These are phyloP conservation scores for Oryzias dopingdopingensis DNA, from an alignment of 2,797 vertebrate genomes.

Conservation along the genomic window DNA sequence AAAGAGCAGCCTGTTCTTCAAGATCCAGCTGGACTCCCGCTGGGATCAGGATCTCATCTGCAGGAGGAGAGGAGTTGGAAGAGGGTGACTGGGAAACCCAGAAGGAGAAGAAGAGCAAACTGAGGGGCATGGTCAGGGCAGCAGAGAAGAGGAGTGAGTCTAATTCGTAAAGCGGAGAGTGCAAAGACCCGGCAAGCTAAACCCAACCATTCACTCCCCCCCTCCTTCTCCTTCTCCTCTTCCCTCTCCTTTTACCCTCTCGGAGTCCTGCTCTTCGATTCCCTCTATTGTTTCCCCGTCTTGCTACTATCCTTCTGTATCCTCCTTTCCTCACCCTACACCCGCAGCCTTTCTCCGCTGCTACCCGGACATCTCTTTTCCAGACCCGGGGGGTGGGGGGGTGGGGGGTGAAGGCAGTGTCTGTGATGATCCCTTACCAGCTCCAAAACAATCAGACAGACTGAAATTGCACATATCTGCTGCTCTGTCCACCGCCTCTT, in stretches of 20 bases:
- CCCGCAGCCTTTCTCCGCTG: conserved; percentile 3
- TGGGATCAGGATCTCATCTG: conserved; percentile 64
- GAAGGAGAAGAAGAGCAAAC: conserved; percentile 31
- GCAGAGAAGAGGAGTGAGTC: conserved; percentile 55
- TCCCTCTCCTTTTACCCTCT: conserved; percentile 43
- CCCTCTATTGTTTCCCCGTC: conserved; percentile 59
- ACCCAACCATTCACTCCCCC: conserved; percentile 50
- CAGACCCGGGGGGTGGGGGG: conserved; percentile 7
- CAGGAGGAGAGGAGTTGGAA: conserved; percentile 40
- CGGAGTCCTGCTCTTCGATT: conserved; percentile 47
- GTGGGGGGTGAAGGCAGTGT: conserved; percentile 28
- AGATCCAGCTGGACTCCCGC: conserved; percentile 59
- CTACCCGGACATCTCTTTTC: conserved; percentile 7
- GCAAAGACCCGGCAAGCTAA: conserved; percentile 59
- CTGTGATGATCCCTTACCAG: conserved; percentile 38
- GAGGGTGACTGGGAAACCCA: conserved; percentile 43
- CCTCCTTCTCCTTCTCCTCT: conserved; percentile 43
- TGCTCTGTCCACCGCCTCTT: conserved; percentile 38
- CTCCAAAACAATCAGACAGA: conserved; percentile 51
- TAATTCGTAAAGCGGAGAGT: conserved; percentile 60
- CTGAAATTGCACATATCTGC: conserved; percentile 50
- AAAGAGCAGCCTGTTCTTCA: conserved; percentile 55
- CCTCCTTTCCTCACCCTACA: conserved; percentile 54
- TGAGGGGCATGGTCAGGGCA: conserved; percentile 71
- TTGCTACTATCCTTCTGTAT: conserved; percentile 40